Evolutionary conservation across 2,888 invertebrate species (phyloP).

Genomic region (Leucophenga maculata): DNA sequence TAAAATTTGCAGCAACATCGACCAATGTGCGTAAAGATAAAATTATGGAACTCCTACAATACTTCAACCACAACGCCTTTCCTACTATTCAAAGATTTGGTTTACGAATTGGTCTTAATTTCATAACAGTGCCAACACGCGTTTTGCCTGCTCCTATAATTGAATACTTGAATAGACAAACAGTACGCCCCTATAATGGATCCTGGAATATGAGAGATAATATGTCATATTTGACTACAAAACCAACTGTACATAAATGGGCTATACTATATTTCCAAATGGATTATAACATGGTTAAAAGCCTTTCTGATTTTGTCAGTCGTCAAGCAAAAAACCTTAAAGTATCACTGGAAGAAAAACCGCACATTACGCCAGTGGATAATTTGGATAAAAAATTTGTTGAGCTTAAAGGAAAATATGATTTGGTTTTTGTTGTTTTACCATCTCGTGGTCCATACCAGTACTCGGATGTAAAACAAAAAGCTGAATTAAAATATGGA

Average conservation of each 20-base stretch:
- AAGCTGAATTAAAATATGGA: constrained; percentile 80
- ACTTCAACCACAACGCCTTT: constrained; percentile 62
- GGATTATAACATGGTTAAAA: constrained; percentile 31
- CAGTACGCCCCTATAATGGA: constrained; percentile 47
- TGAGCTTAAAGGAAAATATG: constrained; percentile 60
- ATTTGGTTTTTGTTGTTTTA: constrained; percentile 78
- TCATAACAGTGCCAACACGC: constrained; percentile 85
- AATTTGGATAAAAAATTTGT: constrained; percentile 45
- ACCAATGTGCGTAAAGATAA: constrained; percentile 84
- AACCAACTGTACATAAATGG: constrained; percentile 55
- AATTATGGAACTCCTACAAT: constrained; percentile 76
- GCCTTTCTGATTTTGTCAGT: constrained; percentile 28
- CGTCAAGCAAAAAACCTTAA: constrained; percentile 37
- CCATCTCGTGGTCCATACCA: constrained; percentile 68
- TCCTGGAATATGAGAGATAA: constrained; percentile 58
- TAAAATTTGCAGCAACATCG: constrained; percentile 86
- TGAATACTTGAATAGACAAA: constrained; percentile 73
- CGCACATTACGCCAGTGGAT: constrained; percentile 39
- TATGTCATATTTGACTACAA: constrained; percentile 40
- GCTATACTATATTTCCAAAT: constrained; percentile 53
- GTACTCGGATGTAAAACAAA: constrained; percentile 77
- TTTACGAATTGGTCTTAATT: constrained; percentile 81
- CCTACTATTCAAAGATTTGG: constrained; percentile 85
- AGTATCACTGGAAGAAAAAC: constrained; percentile 47
- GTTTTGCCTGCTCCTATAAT: constrained; percentile 84